Conservation (phyloP, 2,888 invertebrate species). For the Notocelia uddmanniana region DNA sequence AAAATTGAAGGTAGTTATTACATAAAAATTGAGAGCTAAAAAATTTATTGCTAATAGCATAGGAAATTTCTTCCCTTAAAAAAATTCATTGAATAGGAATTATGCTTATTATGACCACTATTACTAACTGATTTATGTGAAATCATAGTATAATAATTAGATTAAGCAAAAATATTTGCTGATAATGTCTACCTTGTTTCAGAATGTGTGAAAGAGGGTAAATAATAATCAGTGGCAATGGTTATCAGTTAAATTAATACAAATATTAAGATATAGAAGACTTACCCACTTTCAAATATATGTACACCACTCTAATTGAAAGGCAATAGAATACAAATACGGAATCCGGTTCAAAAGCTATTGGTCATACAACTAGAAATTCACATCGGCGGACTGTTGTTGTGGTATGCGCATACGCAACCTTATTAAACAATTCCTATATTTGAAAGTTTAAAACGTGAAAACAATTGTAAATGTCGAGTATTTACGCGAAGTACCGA, state of each 20-base stretch:
- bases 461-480: constrained; percentile 13
- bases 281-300: constrained; percentile 37
- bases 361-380: constrained; percentile 40
- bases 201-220: constrained; percentile 13
- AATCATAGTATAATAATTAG: background rate
- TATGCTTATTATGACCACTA: background rate
- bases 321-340: constrained; percentile 38
- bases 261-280: constrained; percentile 17
- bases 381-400: constrained; percentile 26
- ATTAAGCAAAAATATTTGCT: constrained; percentile 27
- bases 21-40: background rate
- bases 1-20: background rate
- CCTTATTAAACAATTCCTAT: constrained; percentile 1
- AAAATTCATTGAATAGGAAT: background rate
- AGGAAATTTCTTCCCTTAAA: background rate
- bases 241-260: constrained; percentile 16
- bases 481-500: constrained; percentile 25
- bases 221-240: background rate
- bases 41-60: background rate
- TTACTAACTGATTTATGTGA: background rate
- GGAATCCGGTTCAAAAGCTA: constrained; percentile 42
- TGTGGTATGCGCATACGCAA: constrained; percentile 36
- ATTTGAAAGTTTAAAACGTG: constrained; percentile 5
- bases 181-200: constrained; percentile 15
- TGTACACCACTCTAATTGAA: constrained; percentile 30